Conservation (phyloP, 2,797 vertebrate genomes). For the Decapterus maruadsi region DNA sequence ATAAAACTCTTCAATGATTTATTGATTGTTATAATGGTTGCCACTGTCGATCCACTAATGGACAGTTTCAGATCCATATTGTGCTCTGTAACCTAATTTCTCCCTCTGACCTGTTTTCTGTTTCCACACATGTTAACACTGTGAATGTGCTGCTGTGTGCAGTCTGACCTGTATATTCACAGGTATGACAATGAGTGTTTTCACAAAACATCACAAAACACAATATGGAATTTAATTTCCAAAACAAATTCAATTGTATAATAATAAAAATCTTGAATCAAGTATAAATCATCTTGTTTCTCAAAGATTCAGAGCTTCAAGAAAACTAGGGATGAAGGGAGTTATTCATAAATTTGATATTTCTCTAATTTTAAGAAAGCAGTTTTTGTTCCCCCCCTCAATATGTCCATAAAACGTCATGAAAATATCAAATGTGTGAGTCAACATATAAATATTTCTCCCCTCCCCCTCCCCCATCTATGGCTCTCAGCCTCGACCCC, state of each 20-base stretch:
- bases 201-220: no score
- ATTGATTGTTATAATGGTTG: not conserved
- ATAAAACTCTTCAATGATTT: not conserved
- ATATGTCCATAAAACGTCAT: not conserved
- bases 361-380: not conserved
- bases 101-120: constrained; percentile 5
- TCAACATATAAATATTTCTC: not conserved
- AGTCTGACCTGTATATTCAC: no score
- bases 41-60: not conserved
- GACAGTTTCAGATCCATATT: constrained; percentile 10
- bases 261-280: not conserved
- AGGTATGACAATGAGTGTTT: no score
- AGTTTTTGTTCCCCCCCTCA: not conserved
- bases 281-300: not conserved
- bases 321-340: not conserved
- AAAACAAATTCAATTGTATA: not conserved
- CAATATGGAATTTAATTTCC: no score
- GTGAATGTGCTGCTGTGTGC: no score
- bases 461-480: not conserved
- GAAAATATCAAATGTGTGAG: not conserved
- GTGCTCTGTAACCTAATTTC: not conserved
- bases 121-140: not conserved
- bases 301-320: not conserved
- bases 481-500: not conserved
- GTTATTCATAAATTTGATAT: not conserved